Evolutionary conservation across 30 jellyfish, hydroid and myxozoan genomes (phyloP), one percentile per base, ranked within the genome.

Genomic region (Cassiopea andromeda): DNA sequence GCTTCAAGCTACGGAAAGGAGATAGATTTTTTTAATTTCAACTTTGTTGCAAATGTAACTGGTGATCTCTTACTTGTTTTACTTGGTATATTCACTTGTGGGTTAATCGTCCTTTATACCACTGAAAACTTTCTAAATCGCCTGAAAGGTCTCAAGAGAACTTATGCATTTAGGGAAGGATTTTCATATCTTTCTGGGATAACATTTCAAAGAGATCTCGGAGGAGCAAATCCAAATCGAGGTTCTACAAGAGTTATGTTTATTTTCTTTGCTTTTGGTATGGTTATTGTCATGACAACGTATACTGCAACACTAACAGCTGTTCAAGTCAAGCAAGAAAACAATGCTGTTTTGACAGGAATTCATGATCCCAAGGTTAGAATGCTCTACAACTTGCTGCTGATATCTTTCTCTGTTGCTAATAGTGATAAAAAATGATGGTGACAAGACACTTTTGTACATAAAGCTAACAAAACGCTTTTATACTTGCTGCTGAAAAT

Each of bases 231-330:
- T 49, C 98, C 98, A 27, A 54, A 68, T 49, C 78, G 82, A 60
- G 54, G 86, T 46, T 80, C 97, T 45, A 71, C 98, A 59, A 82
- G 98, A 50, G 64, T 87, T 79, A 83, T 75, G 58, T 87, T 93
- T 57, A 59, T 93, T 60, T 60, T 86, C 85, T 71, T 81, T 81
- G 98, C 98, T 60, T 77, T 88, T 70, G 97, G 75, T 13, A 93
- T 93, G 98, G 84, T 88, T 48, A 82, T 93, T 73, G 46, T 93
- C 78, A 87, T 88, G 98, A 60, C 98, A 12, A 75, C 98, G 71
- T 93, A 93, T 64, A 93, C 98, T 7, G 98, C 98, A 1, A 84
- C 79, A 17, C 81, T 93, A 78, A 93, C 98, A 64, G 97, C 98
- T 13, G 82, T 73, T 2, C 90, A 93, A 60, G 98, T 93, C 6